Evolutionary conservation across 2,888 invertebrate species (phyloP).

Genomic region (Nudaria mundana): DNA sequence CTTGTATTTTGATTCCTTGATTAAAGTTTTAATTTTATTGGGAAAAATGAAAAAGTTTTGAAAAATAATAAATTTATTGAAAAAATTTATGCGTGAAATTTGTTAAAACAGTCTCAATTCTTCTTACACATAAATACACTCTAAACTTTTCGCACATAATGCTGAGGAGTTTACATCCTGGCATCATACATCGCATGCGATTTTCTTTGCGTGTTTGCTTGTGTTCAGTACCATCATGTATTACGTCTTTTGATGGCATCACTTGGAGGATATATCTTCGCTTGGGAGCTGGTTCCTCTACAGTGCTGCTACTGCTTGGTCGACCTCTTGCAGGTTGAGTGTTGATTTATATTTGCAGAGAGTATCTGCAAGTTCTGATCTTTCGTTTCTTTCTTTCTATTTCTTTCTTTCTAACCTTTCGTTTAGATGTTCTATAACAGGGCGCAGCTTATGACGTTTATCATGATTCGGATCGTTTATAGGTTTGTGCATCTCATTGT

Average conservation of each 20-base stretch:
- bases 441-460: conserved; percentile 4
- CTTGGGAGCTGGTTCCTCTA: background rate
- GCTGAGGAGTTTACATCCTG: background rate
- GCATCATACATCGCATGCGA: background rate
- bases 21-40: background rate
- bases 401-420: background rate
- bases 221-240: background rate
- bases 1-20: background rate
- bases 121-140: background rate
- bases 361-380: background rate
- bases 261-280: background rate
- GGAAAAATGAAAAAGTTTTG: background rate
- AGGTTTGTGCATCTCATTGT: conserved; percentile 25
- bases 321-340: background rate
- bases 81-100: background rate
- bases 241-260: background rate
- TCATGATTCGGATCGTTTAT: conserved; percentile 12
- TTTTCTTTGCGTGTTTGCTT: background rate
- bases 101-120: background rate
- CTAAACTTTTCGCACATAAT: background rate
- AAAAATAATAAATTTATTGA: background rate
- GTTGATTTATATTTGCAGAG: background rate
- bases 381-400: background rate
- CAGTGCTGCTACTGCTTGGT: background rate
- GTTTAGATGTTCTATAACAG: conserved; percentile 2